Evolutionary conservation across 2,888 invertebrate species (phyloP).

Genomic region (Allophyes oxyacanthae): DNA sequence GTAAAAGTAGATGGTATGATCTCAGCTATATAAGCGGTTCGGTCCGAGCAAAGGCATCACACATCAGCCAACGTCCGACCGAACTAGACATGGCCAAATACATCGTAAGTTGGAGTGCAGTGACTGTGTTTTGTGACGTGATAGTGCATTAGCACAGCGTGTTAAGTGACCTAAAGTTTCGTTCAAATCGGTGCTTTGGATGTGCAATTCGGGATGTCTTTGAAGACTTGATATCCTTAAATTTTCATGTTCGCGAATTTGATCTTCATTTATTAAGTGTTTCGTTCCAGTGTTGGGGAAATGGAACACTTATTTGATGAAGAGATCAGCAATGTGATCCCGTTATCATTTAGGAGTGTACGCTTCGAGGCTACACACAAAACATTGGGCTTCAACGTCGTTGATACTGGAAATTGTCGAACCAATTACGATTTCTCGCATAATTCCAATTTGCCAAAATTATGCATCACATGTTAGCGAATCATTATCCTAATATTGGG

Average conservation of each 20-base stretch:
- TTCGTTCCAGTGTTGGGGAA: slow-evolving; percentile 20
- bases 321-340: slow-evolving; percentile 3
- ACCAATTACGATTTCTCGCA: neutral
- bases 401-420: slow-evolving; percentile 3
- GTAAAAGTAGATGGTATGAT: slow-evolving; percentile 85
- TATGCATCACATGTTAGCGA: neutral
- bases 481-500: too few relatives aligned
- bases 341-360: slow-evolving; percentile 18
- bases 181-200: slow-evolving; percentile 24
- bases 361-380: slow-evolving; percentile 43
- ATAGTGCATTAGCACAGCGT: slow-evolving; percentile 37
- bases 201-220: slow-evolving; percentile 23
- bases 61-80: slow-evolving; percentile 73
- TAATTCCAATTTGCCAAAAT: too few relatives aligned
- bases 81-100: slow-evolving; percentile 83
- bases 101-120: slow-evolving; percentile 88
- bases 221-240: neutral
- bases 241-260: slow-evolving; percentile 18
- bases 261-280: slow-evolving; percentile 24
- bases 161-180: slow-evolving; percentile 39
- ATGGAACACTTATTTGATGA: slow-evolving; percentile 13
- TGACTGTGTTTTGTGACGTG: slow-evolving; percentile 62
- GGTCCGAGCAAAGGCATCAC: slow-evolving; percentile 72
- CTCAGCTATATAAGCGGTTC: slow-evolving; percentile 80
- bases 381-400: slow-evolving; percentile 1